phyloP scores from a whole-genome alignment of 1,140 invertebrate species.

The Psix sp. region DNA sequence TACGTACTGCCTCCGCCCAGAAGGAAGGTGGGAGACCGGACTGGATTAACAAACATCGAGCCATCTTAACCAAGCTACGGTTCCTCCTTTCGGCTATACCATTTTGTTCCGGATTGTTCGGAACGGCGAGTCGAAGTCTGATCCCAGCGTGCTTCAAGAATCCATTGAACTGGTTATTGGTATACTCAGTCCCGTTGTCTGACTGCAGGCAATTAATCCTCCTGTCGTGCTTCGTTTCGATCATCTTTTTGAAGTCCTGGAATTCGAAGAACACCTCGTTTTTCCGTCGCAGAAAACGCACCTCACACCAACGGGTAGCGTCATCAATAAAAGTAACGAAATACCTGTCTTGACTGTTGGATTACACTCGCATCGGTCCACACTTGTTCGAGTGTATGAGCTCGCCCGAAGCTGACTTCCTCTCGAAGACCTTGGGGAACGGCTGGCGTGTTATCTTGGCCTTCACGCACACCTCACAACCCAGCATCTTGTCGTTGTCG shows the following conservation, averaged over 20 bases:
- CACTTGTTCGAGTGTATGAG: conserved; percentile 9
- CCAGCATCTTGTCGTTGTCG: conserved; percentile 4
- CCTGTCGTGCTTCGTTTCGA: conserved; percentile 25
- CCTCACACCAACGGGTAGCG: conserved; percentile 24
- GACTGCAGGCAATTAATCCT: conserved; percentile 11
- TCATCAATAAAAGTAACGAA: conserved; percentile 18
- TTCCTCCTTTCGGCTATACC: too few relatives aligned
- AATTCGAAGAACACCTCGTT: conserved; percentile 29
- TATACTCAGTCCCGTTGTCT: too few relatives aligned
- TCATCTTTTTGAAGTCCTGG: conserved; percentile 27
- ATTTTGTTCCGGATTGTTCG: too few relatives aligned
- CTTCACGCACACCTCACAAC: conserved; percentile 16
- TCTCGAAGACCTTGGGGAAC: neutral
- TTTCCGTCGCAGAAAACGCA: conserved; percentile 21
- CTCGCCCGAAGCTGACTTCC: neutral
- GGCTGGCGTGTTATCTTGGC: conserved; percentile 48
- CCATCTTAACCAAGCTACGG: too few relatives aligned
- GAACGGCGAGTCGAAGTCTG: too few relatives aligned
- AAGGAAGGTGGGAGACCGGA: too few relatives aligned
- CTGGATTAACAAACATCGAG: too few relatives aligned
- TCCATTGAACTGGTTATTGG: too few relatives aligned
- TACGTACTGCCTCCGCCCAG: too few relatives aligned
- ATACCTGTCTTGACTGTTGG: conserved; percentile 1
- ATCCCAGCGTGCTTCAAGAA: too few relatives aligned
- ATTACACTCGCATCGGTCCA: conserved; percentile 3